Evolutionary conservation across 2,797 vertebrate genomes (phyloP), one percentile per base, ranked within the genome.

Genomic region (Periophthalmus magnuspinnatus): DNA sequence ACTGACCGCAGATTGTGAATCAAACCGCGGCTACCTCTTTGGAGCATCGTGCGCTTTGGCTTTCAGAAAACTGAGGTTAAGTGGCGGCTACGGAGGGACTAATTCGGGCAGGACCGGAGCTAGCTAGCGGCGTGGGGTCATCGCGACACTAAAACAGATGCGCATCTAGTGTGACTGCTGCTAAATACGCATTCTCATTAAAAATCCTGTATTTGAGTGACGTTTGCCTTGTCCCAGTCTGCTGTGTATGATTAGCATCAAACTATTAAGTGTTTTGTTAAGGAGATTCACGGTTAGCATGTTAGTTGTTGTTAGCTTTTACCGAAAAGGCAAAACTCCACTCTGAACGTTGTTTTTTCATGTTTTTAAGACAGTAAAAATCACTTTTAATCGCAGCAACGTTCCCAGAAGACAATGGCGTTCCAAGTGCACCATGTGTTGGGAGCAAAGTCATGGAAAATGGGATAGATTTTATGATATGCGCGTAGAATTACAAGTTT

Each of bases 91-190:
- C 38, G 72, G n/a, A 22, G 32, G 38, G 64, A 48, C 8, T 66
- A 70, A 75, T 55, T 68, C 11, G 65, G 32, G 21, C 21, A 56
- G 16, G 70, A 41, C 65, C 41, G 58, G 54, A 67, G 24, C 11
- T 32, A 54, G 48, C 0, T 2, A 69, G 24, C 28, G 21, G 10
- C 24, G 28, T 0, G 22, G 33, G 28, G 56, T 67, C 19, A 32
- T 33, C 34, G 16, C 17, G 0, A 11, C 24, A 13, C 8, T 52
- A n/a, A 50, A 65, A 50, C 28, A 21, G 2, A 16, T 19, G 45
- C 68, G 41, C 34, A 32, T 55, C 65, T 61, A 21, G 22, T 28
- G 41, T 16, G 61, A 22, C 11, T 13, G 62, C 58, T 45, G 38
- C 13, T 21, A 63, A 45, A 62, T 36, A 41, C n/a, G 24, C 36